Evolutionary conservation across 2,113 vertebrate species (phyloP), one percentile per base, ranked within the genome.

Genomic region (Raja brachyura): DNA sequence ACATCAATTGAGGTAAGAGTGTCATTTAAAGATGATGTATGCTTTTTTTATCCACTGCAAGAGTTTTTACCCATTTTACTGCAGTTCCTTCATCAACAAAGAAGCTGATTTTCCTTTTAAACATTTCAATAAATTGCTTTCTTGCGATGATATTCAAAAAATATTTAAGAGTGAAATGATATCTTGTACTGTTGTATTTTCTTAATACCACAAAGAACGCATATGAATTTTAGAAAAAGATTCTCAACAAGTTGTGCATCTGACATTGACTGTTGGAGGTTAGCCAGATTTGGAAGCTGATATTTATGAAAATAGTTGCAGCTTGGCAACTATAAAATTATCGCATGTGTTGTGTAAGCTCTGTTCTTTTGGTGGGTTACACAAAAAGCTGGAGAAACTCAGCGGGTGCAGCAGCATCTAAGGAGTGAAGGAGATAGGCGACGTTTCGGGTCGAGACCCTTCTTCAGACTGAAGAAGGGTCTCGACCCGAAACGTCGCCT

Each of bases 1-100:
- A 83, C 99, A 99, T 95, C 99, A 99, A 94, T 96, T 99, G 93
- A 98, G 98, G 99, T 99, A 95, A 95, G 96, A 68, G 33, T 93
- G 25, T n/a, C 66, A 33, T 95, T 11, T 73, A 13, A 70, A 39
- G 20, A 73, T 18, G 54, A 92, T 73, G 31, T 73, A 31, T 16
- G 31, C 11, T 75, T 88, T 31, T 63, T 88, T 66, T 63, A 18
- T 13, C 4, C 81, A 85, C 56, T 14, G 14, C 33, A 16, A 7
- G 61, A n/a, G 28, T 86, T 86, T 86, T 86, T 31, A 86, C 83
- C 25, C 4, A n/a, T 86, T 86, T 86, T 86, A 86, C 54, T 85
- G 54, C 48, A 59, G 13, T 18, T 28, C 39, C 54, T 81, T 79
- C 11, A 59, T 85, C 13, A 85, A 85, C 59, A 59, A 59, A 83